Evolutionary conservation across 2,888 invertebrate genomes (phyloP), one percentile per base, ranked within the genome.

Genomic region (Sinopyrophorus schimmeli): DNA sequence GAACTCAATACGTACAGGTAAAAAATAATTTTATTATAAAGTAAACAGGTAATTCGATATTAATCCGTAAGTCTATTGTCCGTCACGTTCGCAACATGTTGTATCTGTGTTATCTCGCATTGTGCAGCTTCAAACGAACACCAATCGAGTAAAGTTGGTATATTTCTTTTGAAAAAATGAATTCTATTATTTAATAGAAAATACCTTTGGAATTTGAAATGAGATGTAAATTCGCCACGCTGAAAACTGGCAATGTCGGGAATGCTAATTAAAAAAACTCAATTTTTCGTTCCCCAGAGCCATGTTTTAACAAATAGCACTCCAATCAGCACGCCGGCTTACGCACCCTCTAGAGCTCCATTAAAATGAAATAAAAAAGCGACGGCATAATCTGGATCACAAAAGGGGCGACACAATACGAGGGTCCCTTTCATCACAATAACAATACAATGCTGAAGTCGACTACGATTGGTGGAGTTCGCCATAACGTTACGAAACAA

Each of bases 341-440:
- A 42, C 49, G 57, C 51, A 53, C 52, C 57, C 55, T 57, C 53
- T 55, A 57, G 53, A 53, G 59, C 58, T 61, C 64, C 66, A 65
- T 65, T 67, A 65, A 64, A 63, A 59, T 55, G 62, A 63, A 63
- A 62, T 64, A 62, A 65, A 67, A 65, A 64, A 62, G 58, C 65
- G 58, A 56, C 59, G 46, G 64, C 64, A 66, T 67, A 68, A 68
- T 68, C 66, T 63, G 63, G 62, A 58, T 63, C 58, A 63, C 66
- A 65, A 65, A 61, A 60, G 62, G 60, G 61, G 57, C 40, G 53
- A 59, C 54, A 65, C 61, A 64, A 62, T 62, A 57, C 59, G 60
- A 62, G 63, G 61, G 60, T 54, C 57, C 63, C 57, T 65, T 66
- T 66, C 65, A 65, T 65, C 55, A 55, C 58, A 58, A 63, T 64